Conservation (phyloP, 2,113 vertebrate genomes). For the Ctenomys sociabilis region DNA sequence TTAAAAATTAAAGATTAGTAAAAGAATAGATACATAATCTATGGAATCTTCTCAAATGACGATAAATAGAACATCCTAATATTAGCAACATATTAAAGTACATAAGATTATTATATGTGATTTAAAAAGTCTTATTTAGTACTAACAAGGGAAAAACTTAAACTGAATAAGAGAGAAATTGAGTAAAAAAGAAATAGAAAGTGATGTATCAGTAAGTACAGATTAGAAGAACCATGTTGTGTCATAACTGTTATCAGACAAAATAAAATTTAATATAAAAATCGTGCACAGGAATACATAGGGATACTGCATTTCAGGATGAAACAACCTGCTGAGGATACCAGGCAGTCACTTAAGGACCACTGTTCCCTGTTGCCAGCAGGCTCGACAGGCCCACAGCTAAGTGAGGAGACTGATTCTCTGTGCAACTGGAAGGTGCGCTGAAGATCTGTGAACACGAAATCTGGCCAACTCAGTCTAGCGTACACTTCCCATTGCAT, state of each 20-base stretch:
- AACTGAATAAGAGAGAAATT: not conserved
- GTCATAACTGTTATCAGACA: not conserved
- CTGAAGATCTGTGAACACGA: slow-evolving; percentile 7
- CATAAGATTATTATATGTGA: not conserved
- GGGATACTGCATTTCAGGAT: not conserved
- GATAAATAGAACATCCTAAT: no score
- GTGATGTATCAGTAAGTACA: not conserved
- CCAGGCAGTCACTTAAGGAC: not conserved
- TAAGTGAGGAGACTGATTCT: not conserved
- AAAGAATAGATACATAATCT: not conserved
- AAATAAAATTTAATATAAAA: slow-evolving; percentile 46
- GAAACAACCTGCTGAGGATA: not conserved
- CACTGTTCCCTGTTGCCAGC: not conserved
- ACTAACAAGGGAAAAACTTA: not conserved
- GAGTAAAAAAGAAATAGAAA: not conserved
- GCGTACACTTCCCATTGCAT: slow-evolving; percentile 23
- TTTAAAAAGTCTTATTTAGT: not conserved
- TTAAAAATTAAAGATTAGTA: not conserved
- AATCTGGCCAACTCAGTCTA: not conserved
- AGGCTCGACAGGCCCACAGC: no score
- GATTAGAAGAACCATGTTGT: not conserved
- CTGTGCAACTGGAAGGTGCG: not conserved
- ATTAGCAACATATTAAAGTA: not conserved
- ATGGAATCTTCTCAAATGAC: not conserved
- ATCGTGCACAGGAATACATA: not conserved